Conservation (phyloP, 2,888 invertebrate genomes). For the Drosophila paracracens region DNA sequence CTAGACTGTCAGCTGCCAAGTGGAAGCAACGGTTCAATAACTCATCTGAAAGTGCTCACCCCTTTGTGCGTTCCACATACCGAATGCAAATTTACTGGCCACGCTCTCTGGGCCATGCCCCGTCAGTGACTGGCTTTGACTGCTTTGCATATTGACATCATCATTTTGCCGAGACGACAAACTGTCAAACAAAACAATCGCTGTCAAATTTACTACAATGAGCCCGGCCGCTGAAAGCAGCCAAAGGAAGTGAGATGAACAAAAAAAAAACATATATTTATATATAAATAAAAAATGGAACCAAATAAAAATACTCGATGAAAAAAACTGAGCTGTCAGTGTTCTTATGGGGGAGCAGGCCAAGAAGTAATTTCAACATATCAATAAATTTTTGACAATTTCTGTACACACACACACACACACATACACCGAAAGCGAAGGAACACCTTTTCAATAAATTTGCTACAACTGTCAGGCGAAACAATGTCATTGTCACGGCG, state of each 20-base stretch:
- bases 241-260: conserved; percentile 36
- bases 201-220: conserved; percentile 79
- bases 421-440: conserved; percentile 44
- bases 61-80: conserved; percentile 35
- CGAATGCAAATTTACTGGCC: conserved; percentile 45
- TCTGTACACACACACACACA: conserved; percentile 27
- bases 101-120: conserved; percentile 34
- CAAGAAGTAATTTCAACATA: conserved; percentile 76
- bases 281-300: conserved; percentile 7
- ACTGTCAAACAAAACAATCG: conserved; percentile 80
- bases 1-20: conserved; percentile 50
- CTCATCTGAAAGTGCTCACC: conserved; percentile 51
- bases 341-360: conserved; percentile 51
- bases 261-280: background rate
- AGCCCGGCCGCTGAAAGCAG: conserved; percentile 30
- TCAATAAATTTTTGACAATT: conserved; percentile 79
- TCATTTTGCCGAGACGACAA: conserved; percentile 75
- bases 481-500: conserved; percentile 80
- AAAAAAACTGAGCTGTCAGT: conserved; percentile 73
- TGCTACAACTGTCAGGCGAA: conserved; percentile 80
- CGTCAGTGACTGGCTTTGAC: conserved; percentile 31
- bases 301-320: conserved; percentile 36
- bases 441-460: conserved; percentile 81
- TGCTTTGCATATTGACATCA: conserved; percentile 79
- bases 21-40: conserved; percentile 57